A percentile compares a stretch with the other conserved stretches of the same genome.
Evolutionary conservation across 2,113 vertebrate genomes (phyloP).

Genomic region (Genyomyrus donnyi): DNA sequence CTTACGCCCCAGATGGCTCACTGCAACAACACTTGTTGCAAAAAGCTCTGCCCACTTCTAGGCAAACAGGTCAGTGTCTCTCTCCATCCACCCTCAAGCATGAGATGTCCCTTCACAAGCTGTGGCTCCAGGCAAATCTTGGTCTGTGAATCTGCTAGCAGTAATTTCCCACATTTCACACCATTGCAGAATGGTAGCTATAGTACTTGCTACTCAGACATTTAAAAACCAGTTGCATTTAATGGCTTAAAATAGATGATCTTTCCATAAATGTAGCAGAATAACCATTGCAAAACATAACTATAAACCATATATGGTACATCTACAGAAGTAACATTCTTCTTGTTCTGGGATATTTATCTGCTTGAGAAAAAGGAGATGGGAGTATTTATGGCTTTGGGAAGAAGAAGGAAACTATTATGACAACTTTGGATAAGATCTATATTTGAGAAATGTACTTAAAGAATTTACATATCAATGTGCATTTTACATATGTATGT

Average conservation of each 20-base stretch:
- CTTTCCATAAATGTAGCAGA: not conserved
- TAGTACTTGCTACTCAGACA: not conserved
- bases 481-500: not conserved
- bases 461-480: not conserved
- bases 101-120: not conserved
- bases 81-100: not conserved
- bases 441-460: not conserved
- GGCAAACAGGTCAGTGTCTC: not conserved
- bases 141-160: not conserved
- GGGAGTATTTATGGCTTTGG: not conserved
- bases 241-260: not conserved
- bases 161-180: not conserved
- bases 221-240: not conserved
- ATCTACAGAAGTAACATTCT: not conserved
- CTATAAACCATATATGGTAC: not conserved
- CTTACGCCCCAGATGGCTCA: not conserved
- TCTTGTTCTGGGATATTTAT: not conserved
- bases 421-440: not conserved
- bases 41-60: not conserved
- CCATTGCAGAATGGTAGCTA: not conserved
- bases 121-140: not conserved
- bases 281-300: not conserved
- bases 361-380: not conserved
- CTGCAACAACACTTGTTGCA: not conserved
- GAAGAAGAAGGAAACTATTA: not conserved